phyloP scores from a whole-genome alignment of 1,140 invertebrate species.

The Pachyrhynchus sulphureomaculatus region DNA sequence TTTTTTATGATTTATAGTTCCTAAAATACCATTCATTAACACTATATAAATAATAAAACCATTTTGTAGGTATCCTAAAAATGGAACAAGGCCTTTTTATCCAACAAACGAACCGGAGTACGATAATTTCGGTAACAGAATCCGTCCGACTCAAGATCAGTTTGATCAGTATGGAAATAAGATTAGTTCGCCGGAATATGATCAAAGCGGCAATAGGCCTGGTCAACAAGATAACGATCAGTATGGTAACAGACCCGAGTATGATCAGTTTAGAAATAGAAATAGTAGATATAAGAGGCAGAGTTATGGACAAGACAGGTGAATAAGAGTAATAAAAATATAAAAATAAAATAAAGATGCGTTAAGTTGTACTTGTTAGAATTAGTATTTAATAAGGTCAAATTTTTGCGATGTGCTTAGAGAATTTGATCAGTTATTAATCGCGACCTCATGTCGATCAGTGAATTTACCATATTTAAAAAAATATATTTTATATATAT shows the following conservation, averaged over 20 bases:
- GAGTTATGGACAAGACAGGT: slow-evolving; percentile 27
- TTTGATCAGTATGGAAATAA: slow-evolving; percentile 18
- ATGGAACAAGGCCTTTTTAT: neutral
- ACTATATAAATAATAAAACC: neutral
- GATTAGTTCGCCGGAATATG: neutral
- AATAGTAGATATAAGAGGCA: slow-evolving; percentile 38
- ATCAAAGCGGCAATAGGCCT: slow-evolving; percentile 5
- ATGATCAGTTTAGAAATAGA: slow-evolving; percentile 37
- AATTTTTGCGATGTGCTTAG: too few species aligned
- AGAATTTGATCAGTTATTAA: too few species aligned
- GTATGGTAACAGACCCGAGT: slow-evolving; percentile 21
- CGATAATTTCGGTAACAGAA: slow-evolving; percentile 24
- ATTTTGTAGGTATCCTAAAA: slow-evolving; percentile 4
- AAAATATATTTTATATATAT: neutral
- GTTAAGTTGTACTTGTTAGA: too few species aligned
- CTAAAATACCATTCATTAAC: neutral
- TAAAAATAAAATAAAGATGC: too few species aligned
- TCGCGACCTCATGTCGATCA: too few species aligned
- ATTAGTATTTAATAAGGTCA: too few species aligned
- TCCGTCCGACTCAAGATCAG: slow-evolving; percentile 11
- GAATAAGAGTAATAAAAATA: too few species aligned
- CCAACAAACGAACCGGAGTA: neutral
- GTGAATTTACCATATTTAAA: too few species aligned
- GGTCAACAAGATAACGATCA: slow-evolving; percentile 21
- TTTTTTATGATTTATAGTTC: neutral